Conservation (phyloP, 2,113 vertebrate species). For the Pterophyllum scalare region DNA sequence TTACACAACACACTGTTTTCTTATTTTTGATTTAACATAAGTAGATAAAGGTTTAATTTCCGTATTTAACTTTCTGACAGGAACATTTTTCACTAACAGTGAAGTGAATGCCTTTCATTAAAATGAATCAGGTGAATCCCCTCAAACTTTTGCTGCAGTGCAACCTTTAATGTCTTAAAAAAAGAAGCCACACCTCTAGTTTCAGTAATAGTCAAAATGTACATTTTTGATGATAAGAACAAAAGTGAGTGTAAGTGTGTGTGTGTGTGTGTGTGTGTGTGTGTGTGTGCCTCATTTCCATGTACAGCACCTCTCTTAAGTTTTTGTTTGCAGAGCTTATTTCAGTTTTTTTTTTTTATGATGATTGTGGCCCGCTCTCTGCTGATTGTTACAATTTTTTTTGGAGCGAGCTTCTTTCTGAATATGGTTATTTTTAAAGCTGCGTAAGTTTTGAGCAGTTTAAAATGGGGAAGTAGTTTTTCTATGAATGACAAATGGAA, state of each 20-base stretch:
- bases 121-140: not conserved
- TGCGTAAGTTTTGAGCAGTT: slow-evolving; percentile 1
- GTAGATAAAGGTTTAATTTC: not conserved
- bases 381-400: not conserved
- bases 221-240: not conserved
- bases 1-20: not conserved
- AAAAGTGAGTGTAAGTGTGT: not conserved
- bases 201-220: not conserved
- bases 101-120: not conserved
- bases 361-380: not conserved
- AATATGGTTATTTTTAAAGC: not conserved
- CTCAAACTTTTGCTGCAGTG: not conserved
- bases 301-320: not conserved
- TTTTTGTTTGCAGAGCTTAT: not conserved
- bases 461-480: slow-evolving; percentile 1
- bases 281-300: not conserved
- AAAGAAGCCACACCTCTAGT: not conserved
- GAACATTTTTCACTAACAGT: not conserved
- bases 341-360: not conserved
- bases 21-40: not conserved
- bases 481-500: slow-evolving; percentile 44
- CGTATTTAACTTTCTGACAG: not conserved
- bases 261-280: not conserved
- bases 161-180: not conserved
- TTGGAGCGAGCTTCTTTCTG: not conserved